Conservation (phyloP, 2,888 invertebrate genomes). For the Mesorhabditis sp. region DNA sequence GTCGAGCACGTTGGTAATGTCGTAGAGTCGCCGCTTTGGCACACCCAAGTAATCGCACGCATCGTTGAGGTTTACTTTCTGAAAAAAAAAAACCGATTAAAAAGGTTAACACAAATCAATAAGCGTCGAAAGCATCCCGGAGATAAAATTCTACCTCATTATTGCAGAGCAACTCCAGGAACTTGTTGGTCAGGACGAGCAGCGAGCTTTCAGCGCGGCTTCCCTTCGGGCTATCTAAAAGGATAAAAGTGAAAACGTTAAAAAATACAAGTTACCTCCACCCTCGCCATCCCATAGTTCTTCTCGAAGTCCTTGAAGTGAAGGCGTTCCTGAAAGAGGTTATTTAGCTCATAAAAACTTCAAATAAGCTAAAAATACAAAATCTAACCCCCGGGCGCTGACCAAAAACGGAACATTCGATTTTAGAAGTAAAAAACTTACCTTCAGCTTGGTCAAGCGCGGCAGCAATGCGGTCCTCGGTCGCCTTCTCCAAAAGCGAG, state of each 20-base stretch:
- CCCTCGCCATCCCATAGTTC: too few species aligned
- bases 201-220: conserved; percentile 7
- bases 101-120: neutral
- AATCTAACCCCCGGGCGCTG: too few species aligned
- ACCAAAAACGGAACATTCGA: too few species aligned
- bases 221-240: conserved; percentile 3
- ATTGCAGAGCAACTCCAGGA: conserved; percentile 14
- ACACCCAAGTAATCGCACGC: conserved; percentile 45
- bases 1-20: conserved; percentile 49
- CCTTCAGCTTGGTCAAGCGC: too few species aligned
- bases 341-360: too few species aligned
- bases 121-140: neutral
- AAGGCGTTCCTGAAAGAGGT: too few species aligned
- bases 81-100: conserved; percentile 7
- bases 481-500: too few species aligned
- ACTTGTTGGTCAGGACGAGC: conserved; percentile 1
- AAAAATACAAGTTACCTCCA: neutral
- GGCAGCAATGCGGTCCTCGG: too few species aligned
- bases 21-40: conserved; percentile 51
- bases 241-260: neutral
- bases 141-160: conserved; percentile 13
- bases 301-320: too few species aligned
- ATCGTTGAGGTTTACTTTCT: conserved; percentile 48
- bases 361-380: too few species aligned
- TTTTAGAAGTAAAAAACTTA: too few species aligned